Evolutionary conservation across 2,797 vertebrate species (phyloP), one percentile per base, ranked within the genome.

Genomic region (Jordanella pulchra): DNA sequence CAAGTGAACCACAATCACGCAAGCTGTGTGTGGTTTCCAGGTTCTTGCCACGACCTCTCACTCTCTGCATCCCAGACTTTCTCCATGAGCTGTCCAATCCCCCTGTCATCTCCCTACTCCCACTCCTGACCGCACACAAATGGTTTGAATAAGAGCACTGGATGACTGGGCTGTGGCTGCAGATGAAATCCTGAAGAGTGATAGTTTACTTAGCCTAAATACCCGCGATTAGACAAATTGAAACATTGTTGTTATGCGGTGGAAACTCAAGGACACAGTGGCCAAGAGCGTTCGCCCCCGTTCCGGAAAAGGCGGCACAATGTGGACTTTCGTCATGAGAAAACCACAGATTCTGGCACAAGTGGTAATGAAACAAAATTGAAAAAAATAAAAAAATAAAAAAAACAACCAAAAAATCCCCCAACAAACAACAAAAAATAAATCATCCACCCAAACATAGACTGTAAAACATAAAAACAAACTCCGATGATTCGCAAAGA

Each of bases 101-200:
- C 80, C 79, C 86, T 47, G 81, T 84, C 84, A 78, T 87, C 90
- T 82, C 81, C 86, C 73, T 71, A 63, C 81, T 76, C 86, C 84
- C 84, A 75, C 87, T 87, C 77, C 82, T 86, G n/a, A 93, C 92
- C 93, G 82, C 92, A 93, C 91, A 92, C 95, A 95, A 96, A 94
- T 96, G 96, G 95, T 97, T 97, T 95, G 91, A 96, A 96, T 97
- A 94, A 97, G 86, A 96, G 89, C 84, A 90, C 95, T 94, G 94
- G 93, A 91, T 86, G 93, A 87, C 93, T 96, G 95, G 95, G 94
- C 95, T 94, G 95, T 91, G 94, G 89, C 89, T 81, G 86, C 89
- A 94, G 85, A 94, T 76, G 86, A 90, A 91, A 92, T 90, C 82
- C 93, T 68, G 90, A 94, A 90, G 92, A 96, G 92, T 78, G 75